Conservation (phyloP, 2,797 vertebrate species). For the Heteromormyrus szaboi region DNA sequence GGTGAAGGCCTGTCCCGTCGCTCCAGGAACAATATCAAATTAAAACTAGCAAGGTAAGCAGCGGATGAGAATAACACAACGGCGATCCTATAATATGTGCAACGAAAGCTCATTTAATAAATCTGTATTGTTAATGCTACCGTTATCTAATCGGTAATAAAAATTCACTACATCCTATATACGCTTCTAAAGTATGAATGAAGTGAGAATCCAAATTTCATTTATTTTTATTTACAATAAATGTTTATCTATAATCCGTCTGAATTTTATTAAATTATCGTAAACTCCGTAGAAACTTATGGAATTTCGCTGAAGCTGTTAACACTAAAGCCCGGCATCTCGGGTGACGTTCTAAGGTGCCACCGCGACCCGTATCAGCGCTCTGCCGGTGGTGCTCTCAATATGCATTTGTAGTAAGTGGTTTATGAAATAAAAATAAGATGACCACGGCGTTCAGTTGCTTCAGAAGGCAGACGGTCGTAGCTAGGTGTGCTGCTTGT, state of each 20-base stretch:
- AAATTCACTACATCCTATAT: not conserved
- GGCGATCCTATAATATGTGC: not conserved
- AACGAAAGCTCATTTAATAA: not conserved
- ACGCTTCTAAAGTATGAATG: not conserved
- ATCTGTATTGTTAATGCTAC: not conserved
- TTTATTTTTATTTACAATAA: not conserved
- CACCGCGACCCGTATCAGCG: not conserved
- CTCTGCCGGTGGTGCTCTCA: not conserved
- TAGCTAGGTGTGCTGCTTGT: not conserved
- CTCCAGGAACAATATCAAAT: not conserved
- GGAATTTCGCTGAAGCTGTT: not conserved
- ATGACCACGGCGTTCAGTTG: not conserved
- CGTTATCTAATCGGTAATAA: not conserved
- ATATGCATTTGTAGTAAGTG: not conserved
- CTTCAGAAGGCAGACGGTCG: not conserved
- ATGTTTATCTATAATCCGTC: not conserved
- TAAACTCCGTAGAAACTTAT: not conserved
- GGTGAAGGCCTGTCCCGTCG: constrained; percentile 9
- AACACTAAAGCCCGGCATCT: not conserved
- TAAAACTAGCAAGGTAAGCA: constrained; percentile 10
- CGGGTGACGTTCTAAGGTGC: not conserved
- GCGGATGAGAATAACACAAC: not conserved
- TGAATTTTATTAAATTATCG: not conserved
- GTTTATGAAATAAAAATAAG: not conserved
- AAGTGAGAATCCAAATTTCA: not conserved